A percentile compares a stretch with the other conserved stretches of the same genome.
phyloP scores from a whole-genome alignment of 2,113 vertebrate genomes.

The Pogonocichla stellata region DNA sequence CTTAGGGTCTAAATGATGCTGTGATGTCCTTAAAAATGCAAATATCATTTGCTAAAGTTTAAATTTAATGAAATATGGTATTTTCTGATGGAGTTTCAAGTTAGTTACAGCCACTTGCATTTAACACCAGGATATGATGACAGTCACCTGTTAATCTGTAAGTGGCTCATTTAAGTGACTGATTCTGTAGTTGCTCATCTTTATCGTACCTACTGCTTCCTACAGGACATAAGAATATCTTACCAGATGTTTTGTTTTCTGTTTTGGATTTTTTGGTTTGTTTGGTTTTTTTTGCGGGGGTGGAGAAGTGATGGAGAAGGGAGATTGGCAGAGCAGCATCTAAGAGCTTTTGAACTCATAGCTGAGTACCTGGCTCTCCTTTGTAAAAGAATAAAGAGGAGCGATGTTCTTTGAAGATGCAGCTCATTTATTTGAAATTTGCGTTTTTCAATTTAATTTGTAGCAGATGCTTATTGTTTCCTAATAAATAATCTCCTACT shows the following conservation, averaged over 20 bases:
- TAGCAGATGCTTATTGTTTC: not conserved
- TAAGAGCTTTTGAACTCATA: not conserved
- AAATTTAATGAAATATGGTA: not conserved
- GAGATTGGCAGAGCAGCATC: not conserved
- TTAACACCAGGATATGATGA: not conserved
- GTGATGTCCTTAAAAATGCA: not conserved
- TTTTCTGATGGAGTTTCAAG: not conserved
- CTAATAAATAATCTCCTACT: not conserved
- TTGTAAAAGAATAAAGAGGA: not conserved
- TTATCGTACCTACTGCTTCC: not conserved
- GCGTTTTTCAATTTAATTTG: not conserved
- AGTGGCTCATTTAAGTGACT: not conserved
- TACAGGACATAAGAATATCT: not conserved
- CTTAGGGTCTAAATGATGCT: not conserved
- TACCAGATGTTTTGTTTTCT: not conserved
- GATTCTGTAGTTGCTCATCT: not conserved
- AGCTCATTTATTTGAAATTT: not conserved
- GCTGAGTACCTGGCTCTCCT: not conserved
- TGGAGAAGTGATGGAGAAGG: not conserved
- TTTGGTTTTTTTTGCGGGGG: too few species aligned
- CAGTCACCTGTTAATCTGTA: not conserved
- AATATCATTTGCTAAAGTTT: not conserved
- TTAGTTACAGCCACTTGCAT: not conserved
- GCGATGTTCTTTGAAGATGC: not conserved
- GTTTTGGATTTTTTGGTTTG: not conserved